phyloP scores from a whole-genome alignment of 2,888 invertebrate genomes.

The Amphipyra berbera region DNA sequence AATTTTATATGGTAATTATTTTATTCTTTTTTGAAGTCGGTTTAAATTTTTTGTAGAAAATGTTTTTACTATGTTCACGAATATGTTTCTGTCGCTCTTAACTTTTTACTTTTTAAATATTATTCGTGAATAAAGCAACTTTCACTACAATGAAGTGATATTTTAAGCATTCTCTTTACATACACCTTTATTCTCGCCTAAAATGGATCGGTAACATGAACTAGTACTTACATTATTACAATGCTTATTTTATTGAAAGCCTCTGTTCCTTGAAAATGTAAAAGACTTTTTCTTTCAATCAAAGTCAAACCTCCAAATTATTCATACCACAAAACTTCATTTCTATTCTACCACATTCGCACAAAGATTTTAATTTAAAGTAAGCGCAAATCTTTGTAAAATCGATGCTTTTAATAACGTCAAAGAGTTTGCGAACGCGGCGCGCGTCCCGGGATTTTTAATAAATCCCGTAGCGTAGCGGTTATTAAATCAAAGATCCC shows the following conservation, averaged over 20 bases:
- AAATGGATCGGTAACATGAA: no score
- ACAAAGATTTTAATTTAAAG: constrained; percentile 32
- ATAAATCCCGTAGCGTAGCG: constrained; percentile 64
- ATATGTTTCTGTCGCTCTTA: no score
- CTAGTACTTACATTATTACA: background rate
- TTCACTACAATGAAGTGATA: no score
- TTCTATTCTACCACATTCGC: constrained; percentile 23
- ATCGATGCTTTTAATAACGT: constrained; percentile 67
- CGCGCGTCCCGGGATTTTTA: constrained; percentile 57
- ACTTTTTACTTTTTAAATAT: no score
- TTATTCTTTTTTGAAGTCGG: no score
- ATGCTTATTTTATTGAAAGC: background rate
- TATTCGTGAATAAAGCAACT: no score
- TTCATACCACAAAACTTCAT: constrained; percentile 4
- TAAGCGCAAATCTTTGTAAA: constrained; percentile 50
- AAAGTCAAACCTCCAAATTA: constrained; percentile 1
- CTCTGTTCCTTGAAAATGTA: background rate
- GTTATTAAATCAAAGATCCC: constrained; percentile 71
- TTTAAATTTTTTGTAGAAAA: no score
- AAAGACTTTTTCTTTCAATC: background rate
- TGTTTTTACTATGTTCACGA: no score
- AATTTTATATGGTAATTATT: no score
- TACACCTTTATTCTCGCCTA: no score
- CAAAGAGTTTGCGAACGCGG: constrained; percentile 58
- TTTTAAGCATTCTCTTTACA: no score